These are phyloP conservation scores for Salvelinus alpinus DNA, from an alignment of 2,113 vertebrate species.

Conservation along the genomic window DNA sequence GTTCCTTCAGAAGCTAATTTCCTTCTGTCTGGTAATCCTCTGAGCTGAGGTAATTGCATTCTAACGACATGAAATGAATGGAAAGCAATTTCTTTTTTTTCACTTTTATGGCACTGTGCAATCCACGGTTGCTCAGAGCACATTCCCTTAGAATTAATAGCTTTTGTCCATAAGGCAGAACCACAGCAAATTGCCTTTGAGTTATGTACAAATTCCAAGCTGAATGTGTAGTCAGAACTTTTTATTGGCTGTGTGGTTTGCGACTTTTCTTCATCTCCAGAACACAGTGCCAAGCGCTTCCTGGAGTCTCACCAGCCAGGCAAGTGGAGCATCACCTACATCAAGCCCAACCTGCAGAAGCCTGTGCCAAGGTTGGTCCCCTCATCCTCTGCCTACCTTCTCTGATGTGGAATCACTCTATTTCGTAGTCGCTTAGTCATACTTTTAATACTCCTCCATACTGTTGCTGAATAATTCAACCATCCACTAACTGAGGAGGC, in stretches of 20 bases:
- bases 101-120: neutral
- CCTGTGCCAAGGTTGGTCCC: slow-evolving; percentile 88
- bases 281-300: slow-evolving; percentile 93
- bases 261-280: slow-evolving; percentile 58
- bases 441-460: slow-evolving; percentile 6
- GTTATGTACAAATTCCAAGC: neutral
- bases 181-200: neutral
- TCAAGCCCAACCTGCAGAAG: slow-evolving; percentile 75
- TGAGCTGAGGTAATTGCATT: slow-evolving; percentile 7
- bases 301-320: slow-evolving; percentile 81
- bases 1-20: neutral
- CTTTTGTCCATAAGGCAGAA: neutral
- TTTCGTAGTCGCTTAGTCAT: too few species aligned
- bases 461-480: neutral
- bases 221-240: too few species aligned
- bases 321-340: slow-evolving; percentile 87
- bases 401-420: neutral
- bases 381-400: too few species aligned
- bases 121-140: neutral
- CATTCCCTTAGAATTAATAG: neutral
- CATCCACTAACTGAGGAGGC: neutral
- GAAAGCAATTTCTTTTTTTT: neutral
- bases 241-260: neutral
- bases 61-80: neutral
- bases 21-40: neutral